Conservation (phyloP, 2,888 invertebrate species). For the Heteromurus nitidus region DNA sequence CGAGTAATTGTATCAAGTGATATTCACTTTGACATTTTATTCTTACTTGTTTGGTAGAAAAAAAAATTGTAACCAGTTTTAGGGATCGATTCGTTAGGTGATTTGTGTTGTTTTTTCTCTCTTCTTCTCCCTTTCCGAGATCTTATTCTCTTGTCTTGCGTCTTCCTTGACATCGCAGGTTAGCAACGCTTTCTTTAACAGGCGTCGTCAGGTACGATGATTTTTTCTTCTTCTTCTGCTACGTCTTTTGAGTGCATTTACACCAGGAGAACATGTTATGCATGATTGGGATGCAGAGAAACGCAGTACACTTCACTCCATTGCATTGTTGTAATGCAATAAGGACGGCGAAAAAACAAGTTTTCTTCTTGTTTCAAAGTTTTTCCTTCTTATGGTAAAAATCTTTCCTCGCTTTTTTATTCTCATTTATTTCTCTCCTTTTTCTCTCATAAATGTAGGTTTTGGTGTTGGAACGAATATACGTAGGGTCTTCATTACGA, state of each 20-base stretch:
- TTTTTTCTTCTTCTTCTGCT: slow-evolving; percentile 28
- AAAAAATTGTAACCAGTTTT: slow-evolving; percentile 56
- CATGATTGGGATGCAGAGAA: slow-evolving; percentile 49
- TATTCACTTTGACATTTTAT: slow-evolving; percentile 61
- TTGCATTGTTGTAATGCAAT: slow-evolving; percentile 46
- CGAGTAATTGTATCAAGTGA: slow-evolving; percentile 37
- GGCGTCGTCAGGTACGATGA: slow-evolving; percentile 62
- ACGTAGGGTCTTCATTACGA: slow-evolving; percentile 45
- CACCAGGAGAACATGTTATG: slow-evolving; percentile 48
- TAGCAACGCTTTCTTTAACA: slow-evolving; percentile 46
- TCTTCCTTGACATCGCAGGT: slow-evolving; percentile 62
- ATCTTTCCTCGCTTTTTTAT: slow-evolving; percentile 45
- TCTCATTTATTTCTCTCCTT: slow-evolving; percentile 44
- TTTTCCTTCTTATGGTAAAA: slow-evolving; percentile 34
- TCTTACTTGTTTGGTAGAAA: slow-evolving; percentile 26
- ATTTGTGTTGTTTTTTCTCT: too few relatives aligned
- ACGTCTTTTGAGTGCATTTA: slow-evolving; percentile 30
- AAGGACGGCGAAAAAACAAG: slow-evolving; percentile 43
- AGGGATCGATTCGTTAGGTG: slow-evolving; percentile 40
- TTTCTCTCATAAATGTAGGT: slow-evolving; percentile 29
- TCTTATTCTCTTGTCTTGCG: slow-evolving; percentile 46
- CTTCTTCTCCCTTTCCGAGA: slow-evolving; percentile 13
- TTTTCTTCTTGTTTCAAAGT: slow-evolving; percentile 49
- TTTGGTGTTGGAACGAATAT: slow-evolving; percentile 46
- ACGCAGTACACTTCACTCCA: slow-evolving; percentile 52